Conservation (phyloP, 2,797 vertebrate species). For the Zenarchopterus dispar region DNA sequence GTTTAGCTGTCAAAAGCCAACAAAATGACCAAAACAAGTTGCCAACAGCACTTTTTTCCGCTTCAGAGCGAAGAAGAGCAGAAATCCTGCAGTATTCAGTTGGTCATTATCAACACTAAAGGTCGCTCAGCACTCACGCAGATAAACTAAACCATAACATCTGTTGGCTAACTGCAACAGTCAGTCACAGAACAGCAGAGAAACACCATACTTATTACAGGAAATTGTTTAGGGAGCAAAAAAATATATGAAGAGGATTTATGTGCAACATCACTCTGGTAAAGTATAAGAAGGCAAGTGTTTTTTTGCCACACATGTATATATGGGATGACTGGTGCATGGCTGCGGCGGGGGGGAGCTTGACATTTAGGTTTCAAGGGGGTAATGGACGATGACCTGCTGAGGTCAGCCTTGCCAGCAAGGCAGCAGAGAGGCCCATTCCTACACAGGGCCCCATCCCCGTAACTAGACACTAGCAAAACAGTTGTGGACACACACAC, state of each 20-base stretch:
- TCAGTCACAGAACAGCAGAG: slow-evolving; percentile 1
- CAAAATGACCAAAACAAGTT: background rate
- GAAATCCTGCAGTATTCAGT: background rate
- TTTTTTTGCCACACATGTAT: slow-evolving; percentile 25
- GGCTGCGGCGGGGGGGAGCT: slow-evolving; percentile 69
- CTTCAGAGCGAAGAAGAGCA: slow-evolving; percentile 6
- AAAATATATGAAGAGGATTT: too few species aligned
- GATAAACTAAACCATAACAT: slow-evolving; percentile 42
- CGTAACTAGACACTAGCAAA: slow-evolving; percentile 79
- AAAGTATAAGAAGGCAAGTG: slow-evolving; percentile 51
- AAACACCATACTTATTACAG: slow-evolving; percentile 16
- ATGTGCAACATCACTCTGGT: too few species aligned
- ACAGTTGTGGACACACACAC: slow-evolving; percentile 55
- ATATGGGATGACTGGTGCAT: slow-evolving; percentile 65
- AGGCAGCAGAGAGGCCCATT: slow-evolving; percentile 69
- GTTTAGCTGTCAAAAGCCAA: background rate
- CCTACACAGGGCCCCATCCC: slow-evolving; percentile 62
- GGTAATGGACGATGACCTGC: slow-evolving; percentile 81
- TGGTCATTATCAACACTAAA: background rate
- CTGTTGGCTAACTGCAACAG: slow-evolving; percentile 30
- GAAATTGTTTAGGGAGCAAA: background rate
- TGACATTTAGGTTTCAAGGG: slow-evolving; percentile 79
- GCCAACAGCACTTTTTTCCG: background rate
- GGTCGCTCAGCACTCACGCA: slow-evolving; percentile 16
- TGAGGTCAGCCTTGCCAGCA: slow-evolving; percentile 72